Base-by-base conservation (phyloP, 1,140 invertebrate species). In the Macrocentrus cingulum region DNA sequence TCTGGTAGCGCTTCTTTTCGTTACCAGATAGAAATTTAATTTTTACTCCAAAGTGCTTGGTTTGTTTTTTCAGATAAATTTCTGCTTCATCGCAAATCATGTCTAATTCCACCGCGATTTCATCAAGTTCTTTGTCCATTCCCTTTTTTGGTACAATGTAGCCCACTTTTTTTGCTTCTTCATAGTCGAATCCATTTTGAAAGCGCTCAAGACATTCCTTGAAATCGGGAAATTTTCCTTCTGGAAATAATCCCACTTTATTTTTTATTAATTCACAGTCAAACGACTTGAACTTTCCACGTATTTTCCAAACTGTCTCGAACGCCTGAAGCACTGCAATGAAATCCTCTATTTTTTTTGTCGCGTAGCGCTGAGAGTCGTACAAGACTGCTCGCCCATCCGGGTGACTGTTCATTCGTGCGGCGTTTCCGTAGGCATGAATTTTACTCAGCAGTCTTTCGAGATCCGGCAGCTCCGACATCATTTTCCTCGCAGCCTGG, bases 361-460 rank as follows among this genome's bases (percentile, higher is more conserved):
- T 97, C 0, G 92, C 94, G 74, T 98, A 98, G 1, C 82, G 87
- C 54, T 88, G 85, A 50, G 89, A 87, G 71, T 98, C 95, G 70
- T 95, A 99, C 65, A 98, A 86, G 48, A 98, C 89, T 0, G 97
- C 97, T 63, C 96, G 81, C 0, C 87, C 85, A 67, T 99, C 97
- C 0, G 97, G 97, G 80, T 99, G 97, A 60, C 87, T 80, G 58
- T 86, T 83, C 20, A 85, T 81, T 42, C 85, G 82, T 29, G 85
- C 85, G 50, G 85, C 81, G 69, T 89, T 92, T 29, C 96, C 95
- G 56, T 95, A 85, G 2, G 88, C 84, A 69, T 98, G 93, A 64
- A 98, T 93, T 80, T 94, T 95, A 49, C 88, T 88, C n/a, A 99
- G 76, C 7, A 97, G 82, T 67, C 95, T 83, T 79, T 99, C 96